Percentiles rank a stretch among this genome's conserved stretches.
These are phyloP conservation scores for Luscinia megarhynchos DNA, from an alignment of 2,797 vertebrate species.

Conservation along the genomic window DNA sequence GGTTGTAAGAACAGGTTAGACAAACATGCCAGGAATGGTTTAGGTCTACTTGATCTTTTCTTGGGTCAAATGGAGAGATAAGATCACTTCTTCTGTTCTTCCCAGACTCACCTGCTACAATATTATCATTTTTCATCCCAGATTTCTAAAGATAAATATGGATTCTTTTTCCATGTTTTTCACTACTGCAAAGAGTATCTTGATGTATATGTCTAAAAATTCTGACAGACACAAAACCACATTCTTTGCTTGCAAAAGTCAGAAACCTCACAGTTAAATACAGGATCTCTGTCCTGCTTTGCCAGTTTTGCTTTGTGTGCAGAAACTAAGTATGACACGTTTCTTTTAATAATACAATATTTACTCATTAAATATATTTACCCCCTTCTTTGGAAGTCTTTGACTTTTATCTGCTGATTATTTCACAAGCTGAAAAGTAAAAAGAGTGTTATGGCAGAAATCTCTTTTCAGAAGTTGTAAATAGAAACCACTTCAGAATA, in stretches of 20 bases:
- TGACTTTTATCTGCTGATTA: constrained; percentile 9
- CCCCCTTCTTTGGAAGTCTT: not conserved
- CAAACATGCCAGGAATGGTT: constrained; percentile 53
- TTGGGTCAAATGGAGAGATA: constrained; percentile 44
- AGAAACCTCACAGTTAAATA: not conserved
- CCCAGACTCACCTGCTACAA: constrained; percentile 24
- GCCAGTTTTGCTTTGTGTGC: not conserved
- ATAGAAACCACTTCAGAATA: constrained; percentile 40
- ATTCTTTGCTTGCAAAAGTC: constrained; percentile 25
- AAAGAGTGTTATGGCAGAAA: not conserved
- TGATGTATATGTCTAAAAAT: not conserved
- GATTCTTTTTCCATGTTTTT: not conserved
- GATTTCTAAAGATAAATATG: not conserved
- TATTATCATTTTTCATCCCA: not conserved
- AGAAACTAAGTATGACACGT: constrained; percentile 18
- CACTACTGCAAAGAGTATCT: not conserved
- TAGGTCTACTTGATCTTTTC: constrained; percentile 50
- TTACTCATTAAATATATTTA: constrained; percentile 59
- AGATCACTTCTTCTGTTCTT: constrained; percentile 30
- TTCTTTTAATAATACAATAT: constrained; percentile 50
- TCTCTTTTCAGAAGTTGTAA: constrained; percentile 17
- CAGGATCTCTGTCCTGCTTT: constrained; percentile 38
- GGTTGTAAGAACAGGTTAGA: constrained; percentile 54
- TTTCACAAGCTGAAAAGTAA: constrained; percentile 19
- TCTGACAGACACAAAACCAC: not conserved